A percentile compares a stretch with the other conserved stretches of the same genome.
Evolutionary conservation across 2,888 invertebrate genomes (phyloP).

Genomic region (Esperia sulphurella): DNA sequence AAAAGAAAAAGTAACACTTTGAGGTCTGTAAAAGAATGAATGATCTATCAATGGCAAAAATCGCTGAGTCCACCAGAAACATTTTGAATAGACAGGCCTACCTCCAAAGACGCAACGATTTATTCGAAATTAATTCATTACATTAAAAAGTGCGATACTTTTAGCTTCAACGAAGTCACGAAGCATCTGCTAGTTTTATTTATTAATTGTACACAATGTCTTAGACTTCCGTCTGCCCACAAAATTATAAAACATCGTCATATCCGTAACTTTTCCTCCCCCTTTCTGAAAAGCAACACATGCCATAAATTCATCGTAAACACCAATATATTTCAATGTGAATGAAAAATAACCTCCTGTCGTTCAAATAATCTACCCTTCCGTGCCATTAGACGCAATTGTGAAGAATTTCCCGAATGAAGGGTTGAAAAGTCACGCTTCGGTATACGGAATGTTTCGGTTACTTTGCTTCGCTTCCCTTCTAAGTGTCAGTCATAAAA

Average conservation of each 20-base stretch:
- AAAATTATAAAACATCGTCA: not conserved
- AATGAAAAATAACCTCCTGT: constrained; percentile 14
- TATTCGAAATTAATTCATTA: too few species aligned
- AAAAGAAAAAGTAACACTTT: too few species aligned
- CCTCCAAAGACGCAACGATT: too few species aligned
- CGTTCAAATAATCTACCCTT: constrained; percentile 35
- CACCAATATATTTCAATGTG: constrained; percentile 1
- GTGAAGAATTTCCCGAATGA: constrained; percentile 31
- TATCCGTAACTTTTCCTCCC: not conserved
- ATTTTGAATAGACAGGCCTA: too few species aligned
- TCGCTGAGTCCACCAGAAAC: too few species aligned
- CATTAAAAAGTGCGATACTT: too few species aligned
- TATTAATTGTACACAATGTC: not conserved
- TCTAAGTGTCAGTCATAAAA: not conserved
- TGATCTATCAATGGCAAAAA: too few species aligned
- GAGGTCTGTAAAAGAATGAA: too few species aligned
- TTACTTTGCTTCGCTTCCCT: not conserved
- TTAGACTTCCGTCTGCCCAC: not conserved
- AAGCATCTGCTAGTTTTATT: too few species aligned
- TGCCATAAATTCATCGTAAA: constrained; percentile 6
- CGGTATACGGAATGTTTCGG: not conserved
- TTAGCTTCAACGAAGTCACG: too few species aligned
- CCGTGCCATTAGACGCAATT: constrained; percentile 40
- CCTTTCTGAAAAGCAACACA: not conserved
- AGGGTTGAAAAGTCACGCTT: constrained; percentile 25